Base-by-base conservation (phyloP, 2,888 invertebrate species). In the Drosophila paramelanica region DNA sequence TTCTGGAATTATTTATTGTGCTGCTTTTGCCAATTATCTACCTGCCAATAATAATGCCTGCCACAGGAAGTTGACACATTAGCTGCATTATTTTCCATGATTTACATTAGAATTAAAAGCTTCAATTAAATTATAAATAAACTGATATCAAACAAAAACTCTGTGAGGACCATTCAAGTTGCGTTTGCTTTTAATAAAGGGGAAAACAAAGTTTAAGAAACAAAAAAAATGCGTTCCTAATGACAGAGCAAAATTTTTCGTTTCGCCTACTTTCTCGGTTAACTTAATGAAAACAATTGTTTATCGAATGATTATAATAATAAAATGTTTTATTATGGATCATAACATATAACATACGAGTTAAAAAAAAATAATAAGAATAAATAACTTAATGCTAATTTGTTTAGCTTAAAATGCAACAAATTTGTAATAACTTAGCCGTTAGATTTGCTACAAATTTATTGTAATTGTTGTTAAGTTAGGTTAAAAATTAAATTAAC, bases 331-430 rank as follows among this genome's bases (percentile, higher is more conserved):
- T 80, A 71, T 76, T 72, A 69, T 72, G 70, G 67, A 67, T 78
- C 60, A 71, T 65, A 51, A 64, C 51, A 36, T 57, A 38, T 71
- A 76, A 78, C 70, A 72, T 76, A 78, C 46, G 59, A 66, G 56
- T 69, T 17, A 17, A 17, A 75, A 55, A 87, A 79, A 87, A 79
- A 81, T 77, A 85, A 65, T 67, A 71, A 47, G 38, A 65, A 87
- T 87, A 88, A 86, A 85, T 82, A 76, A 70, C 82, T 86, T 88
- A 88, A 17, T 2, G 5, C 65, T 82, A 86, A 51, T 65, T 65
- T 59, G 51, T 60, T 61, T 50, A 20, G 38, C 49, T 59, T 46
- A 60, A 51, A 25, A n/a, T 60, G 51, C 45, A 65, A 69, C 43
- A 67, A 67, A 39, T 57, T 49, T 60, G 36, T 64, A 23, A 53